Base-by-base conservation (phyloP, 2,113 vertebrate species). In the Hypanus sabinus region DNA sequence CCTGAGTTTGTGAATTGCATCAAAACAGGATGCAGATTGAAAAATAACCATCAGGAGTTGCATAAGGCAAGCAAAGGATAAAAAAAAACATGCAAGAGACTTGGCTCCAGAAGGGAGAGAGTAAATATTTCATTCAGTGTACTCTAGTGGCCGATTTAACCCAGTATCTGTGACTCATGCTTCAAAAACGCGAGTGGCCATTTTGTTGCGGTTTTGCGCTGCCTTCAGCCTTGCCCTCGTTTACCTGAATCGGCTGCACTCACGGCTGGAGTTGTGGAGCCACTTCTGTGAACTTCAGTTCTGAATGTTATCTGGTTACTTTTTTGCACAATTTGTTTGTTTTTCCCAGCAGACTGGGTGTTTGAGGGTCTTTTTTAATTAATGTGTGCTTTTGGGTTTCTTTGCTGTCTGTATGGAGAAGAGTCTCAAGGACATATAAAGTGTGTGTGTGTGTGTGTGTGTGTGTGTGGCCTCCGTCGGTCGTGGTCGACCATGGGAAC, bases 21-120 rank as follows among this genome's bases (percentile, higher is more conserved):
- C 83, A 87, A 87, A 87, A 87, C 93, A 79, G 73, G 73, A 55
- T 62, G 93, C 93, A 57, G 46, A 79, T 87, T 87, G 75, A 57
- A 94, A 94, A 94, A 94, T 79, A 94, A 79, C 71, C 77, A 77
- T 75, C 24, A 77, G 75, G 71, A 62, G 33, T 27, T 30, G 55
- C 57, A 55, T 62, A 87, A 30, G 83, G 83, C 55, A 0, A 60
- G 83, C 27, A 12, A 87, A 87, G 30, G 83, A 87, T 87, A 87
- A 87, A 87, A 83, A 62, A 27, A 62, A 87, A 60, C 24, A 55
- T 24, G 4, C 83, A n/a, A 27, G 55, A 87, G 83, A 60, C 57
- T 60, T 87, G 83, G 55, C 83, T 87, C 55, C 27, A n/a, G 27
- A 87, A 27, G 81, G 14, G 73, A n/a, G 55, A 87, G 7, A 27